Conservation (phyloP, 2,888 invertebrate species). For the Frankliniella intonsa region DNA sequence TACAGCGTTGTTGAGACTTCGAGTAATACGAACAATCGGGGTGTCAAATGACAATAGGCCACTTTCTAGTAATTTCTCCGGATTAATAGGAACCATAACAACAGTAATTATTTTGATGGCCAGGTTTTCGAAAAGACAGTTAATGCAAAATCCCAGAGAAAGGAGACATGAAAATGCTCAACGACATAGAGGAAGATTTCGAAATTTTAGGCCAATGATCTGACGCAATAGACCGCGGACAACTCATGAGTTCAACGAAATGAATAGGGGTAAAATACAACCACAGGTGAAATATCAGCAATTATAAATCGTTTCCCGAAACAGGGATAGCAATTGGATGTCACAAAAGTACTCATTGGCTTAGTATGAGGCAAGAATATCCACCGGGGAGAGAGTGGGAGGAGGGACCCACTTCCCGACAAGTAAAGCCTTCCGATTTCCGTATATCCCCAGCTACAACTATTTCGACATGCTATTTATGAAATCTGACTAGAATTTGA, state of each 20-base stretch:
- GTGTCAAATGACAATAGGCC: constrained; percentile 3
- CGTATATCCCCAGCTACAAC: no score
- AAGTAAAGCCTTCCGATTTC: background rate
- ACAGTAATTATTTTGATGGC: no score
- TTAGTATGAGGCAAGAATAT: no score
- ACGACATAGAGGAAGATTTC: background rate
- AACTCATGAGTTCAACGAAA: no score
- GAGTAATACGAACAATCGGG: background rate
- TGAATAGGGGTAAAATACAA: no score
- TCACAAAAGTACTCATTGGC: no score
- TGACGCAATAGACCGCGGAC: background rate
- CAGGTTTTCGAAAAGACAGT: no score
- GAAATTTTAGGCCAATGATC: background rate
- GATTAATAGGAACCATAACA: no score
- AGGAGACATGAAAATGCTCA: background rate
- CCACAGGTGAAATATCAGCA: no score
- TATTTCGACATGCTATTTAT: background rate
- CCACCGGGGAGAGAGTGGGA: background rate
- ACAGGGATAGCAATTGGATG: no score
- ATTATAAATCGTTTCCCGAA: no score
- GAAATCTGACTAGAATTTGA: background rate
- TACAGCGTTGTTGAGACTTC: background rate
- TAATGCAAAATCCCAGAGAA: background rate
- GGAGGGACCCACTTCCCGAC: background rate
- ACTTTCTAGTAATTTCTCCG: background rate